phyloP scores from a whole-genome alignment of 2,888 invertebrate species.

The Phragmatobia fuliginosa region DNA sequence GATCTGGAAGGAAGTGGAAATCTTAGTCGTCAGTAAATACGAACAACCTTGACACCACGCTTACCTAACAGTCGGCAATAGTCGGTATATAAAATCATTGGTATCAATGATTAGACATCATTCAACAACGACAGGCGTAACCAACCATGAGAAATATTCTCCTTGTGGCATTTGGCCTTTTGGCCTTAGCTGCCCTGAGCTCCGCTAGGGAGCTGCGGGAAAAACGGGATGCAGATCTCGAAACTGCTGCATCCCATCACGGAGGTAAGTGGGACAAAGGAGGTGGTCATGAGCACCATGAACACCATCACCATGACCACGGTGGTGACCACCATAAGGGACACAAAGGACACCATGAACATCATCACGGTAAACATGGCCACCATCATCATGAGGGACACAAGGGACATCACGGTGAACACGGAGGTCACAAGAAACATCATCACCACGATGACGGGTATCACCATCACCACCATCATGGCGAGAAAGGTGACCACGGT shows the following conservation, averaged over 20 bases:
- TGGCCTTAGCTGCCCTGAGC: slow-evolving; percentile 81
- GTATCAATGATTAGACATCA: slow-evolving; percentile 67
- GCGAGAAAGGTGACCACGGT: slow-evolving; percentile 88
- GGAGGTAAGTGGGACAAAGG: slow-evolving; percentile 79
- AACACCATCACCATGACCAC: slow-evolving; percentile 87
- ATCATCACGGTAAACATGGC: slow-evolving; percentile 89
- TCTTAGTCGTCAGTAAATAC: slow-evolving; percentile 55
- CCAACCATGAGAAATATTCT: slow-evolving; percentile 74
- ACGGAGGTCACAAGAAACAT: slow-evolving; percentile 88
- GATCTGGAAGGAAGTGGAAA: slow-evolving; percentile 69
- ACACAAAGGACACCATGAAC: slow-evolving; percentile 89
- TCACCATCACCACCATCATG: slow-evolving; percentile 88
- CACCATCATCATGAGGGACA: slow-evolving; percentile 90
- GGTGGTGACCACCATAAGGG: slow-evolving; percentile 90
- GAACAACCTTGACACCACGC: slow-evolving; percentile 73
- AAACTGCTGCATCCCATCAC: slow-evolving; percentile 77
- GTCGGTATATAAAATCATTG: slow-evolving; percentile 79
- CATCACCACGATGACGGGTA: slow-evolving; percentile 89
- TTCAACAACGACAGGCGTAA: slow-evolving; percentile 67
- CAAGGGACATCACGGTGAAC: slow-evolving; percentile 87
- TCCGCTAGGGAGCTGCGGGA: slow-evolving; percentile 82
- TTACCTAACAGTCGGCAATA: slow-evolving; percentile 69
- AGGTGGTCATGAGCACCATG: slow-evolving; percentile 88
- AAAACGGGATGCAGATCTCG: slow-evolving; percentile 82
- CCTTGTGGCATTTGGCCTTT: slow-evolving; percentile 73